phyloP scores from a whole-genome alignment of 2,888 invertebrate genomes.

The Noctua janthe region DNA sequence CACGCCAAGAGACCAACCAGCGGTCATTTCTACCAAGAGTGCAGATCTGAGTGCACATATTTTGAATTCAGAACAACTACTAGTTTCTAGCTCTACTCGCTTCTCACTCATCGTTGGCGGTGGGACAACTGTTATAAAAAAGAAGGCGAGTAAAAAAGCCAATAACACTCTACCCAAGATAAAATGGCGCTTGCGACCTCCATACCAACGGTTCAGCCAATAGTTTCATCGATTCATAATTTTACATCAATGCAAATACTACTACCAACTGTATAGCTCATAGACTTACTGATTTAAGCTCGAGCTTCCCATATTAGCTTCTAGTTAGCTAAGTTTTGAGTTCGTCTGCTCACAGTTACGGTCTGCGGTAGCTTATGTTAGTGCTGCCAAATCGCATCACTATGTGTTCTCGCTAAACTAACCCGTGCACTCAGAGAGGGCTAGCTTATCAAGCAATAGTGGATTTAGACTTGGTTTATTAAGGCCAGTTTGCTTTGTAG shows the following conservation, averaged over 20 bases:
- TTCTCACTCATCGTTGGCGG: too few relatives aligned
- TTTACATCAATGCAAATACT: background rate
- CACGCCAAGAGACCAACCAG: too few relatives aligned
- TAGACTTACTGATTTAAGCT: conserved; percentile 20
- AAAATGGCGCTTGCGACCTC: background rate
- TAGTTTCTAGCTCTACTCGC: too few relatives aligned
- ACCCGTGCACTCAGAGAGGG: conserved; percentile 6
- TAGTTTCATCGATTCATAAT: too few relatives aligned
- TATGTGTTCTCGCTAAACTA: conserved; percentile 26
- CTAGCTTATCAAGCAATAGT: conserved; percentile 34
- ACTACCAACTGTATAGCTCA: background rate
- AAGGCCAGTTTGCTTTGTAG: background rate
- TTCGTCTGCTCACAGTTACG: conserved; percentile 32
- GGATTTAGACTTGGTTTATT: conserved; percentile 10
- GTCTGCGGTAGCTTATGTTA: conserved; percentile 50
- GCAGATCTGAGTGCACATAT: too few relatives aligned
- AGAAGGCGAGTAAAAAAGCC: background rate
- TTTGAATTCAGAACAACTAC: too few relatives aligned
- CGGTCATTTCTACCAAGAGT: too few relatives aligned
- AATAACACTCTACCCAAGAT: background rate
- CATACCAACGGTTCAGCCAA: background rate
- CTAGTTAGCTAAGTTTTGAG: conserved; percentile 37
- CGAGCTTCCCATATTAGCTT: conserved; percentile 28
- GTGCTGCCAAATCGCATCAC: conserved; percentile 45
- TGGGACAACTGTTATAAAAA: too few relatives aligned